Evolutionary conservation across 2,888 invertebrate genomes (phyloP), one percentile per base, ranked within the genome.

Genomic region (Corbicula japonica): DNA sequence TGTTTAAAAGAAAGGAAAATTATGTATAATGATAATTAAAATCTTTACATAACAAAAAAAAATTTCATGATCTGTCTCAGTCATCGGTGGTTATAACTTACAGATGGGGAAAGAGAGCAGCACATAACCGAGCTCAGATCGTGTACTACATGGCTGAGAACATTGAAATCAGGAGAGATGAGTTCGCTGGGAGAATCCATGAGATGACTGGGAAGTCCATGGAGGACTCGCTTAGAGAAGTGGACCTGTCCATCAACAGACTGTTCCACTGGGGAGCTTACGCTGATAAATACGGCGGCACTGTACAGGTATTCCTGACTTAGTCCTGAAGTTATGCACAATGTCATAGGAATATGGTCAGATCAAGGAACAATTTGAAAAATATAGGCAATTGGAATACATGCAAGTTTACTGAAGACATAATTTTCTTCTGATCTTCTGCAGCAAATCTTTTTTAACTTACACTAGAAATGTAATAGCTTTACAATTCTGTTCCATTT

Each of bases 131-230:
- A 5, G 93, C 94, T 0, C 94, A 94, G 90, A 93, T 94, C 61
- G 88, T 94, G 28, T 94, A 92, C 85, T 94, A 94, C 84, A 87
- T 94, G 86, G 94, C 94, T 2, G 94, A 94, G 85, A 94, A 94
- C 76, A 86, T 94, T 52, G 92, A 93, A 74, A 76, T 90, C 41
- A 83, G 93, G 5, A 80, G 89, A 3, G 86, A 92, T 1, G 93
- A 93, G 76, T 90, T 93, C 56, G 89, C 90, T 3, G 54, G 73
- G 12, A 86, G 91, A 30, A 85, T 94, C 60, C 63, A 75, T 23
- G 76, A 82, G 44, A 88, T 92, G 87, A 93, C 93, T 0, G 92
- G 92, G 3, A 71, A 86, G 46, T 82, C 80, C 10, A 12, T 87
- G 41, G 89, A 87, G 8, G 88, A 89, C 8, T 87, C 89, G 15